Evolutionary conservation across 2,797 vertebrate genomes (phyloP), one percentile per base, ranked within the genome.

Genomic region (Pseudomugil tenellus): DNA sequence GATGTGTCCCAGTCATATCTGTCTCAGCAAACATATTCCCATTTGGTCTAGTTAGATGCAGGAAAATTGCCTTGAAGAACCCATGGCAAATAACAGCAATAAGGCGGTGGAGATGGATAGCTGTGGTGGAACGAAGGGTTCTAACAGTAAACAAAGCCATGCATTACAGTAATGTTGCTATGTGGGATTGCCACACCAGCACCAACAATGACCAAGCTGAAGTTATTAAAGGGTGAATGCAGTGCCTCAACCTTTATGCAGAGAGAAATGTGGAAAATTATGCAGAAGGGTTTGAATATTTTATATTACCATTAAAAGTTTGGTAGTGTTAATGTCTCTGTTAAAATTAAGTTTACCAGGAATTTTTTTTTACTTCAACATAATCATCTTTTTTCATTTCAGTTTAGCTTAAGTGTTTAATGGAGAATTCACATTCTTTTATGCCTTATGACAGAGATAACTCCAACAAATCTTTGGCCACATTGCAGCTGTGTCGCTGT

Each of bases 21-120:
- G 91, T 95, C 76, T 92, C 91, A 80, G 85, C 93, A 92, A 91
- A 95, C 93, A 90, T 94, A 94, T 96, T 96, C 96, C 83, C 93
- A 94, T 93, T 94, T 93, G 92, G 95, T 95, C 96, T 97, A 94
- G 94, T 97, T 97, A 97, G 92, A 81, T 89, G 86, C 90, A 72
- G 92, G 84, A 88, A 95, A 95, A 94, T 92, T 94, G 93, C 92
- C 85, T 91, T 94, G 94, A 96, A 96, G 94, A 95, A 91, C 92
- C 94, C 92, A 85, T 92, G 79, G 91, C 93, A 95, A 95, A 89
- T 93, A 95, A 93, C 93, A 88, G 92, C 92, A 94, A 94, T 94
- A 95, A 94, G 83, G 67, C 91, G 76, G 83, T 76, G 86, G 87
- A 92, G 95, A 96, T 94, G 92, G 94, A 96, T 94, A 94, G 92